Percentiles rank a stretch among this genome's conserved stretches.
phyloP scores from a whole-genome alignment of 1,140 invertebrate species.

The Galendromus occidentalis region DNA sequence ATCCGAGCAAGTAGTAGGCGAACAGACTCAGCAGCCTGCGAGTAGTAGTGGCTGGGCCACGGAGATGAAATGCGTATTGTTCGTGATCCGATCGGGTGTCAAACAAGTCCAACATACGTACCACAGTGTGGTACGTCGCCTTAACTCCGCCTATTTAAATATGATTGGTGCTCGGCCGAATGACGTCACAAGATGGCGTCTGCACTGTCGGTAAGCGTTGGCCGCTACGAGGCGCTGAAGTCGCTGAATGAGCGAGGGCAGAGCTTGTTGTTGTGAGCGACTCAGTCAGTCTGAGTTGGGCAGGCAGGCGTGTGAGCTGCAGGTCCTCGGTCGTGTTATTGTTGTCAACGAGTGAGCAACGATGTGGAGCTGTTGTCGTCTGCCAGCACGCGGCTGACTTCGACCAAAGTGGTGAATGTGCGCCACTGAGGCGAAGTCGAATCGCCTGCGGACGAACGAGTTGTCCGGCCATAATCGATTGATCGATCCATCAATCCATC shows the following conservation, averaged over 20 bases:
- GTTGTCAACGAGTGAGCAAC: background rate
- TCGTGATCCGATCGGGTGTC: background rate
- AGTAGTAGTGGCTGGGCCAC: too few species aligned
- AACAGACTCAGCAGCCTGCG: too few species aligned
- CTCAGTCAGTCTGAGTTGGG: background rate
- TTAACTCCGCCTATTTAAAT: slow-evolving; percentile 12
- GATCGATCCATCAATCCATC: too few species aligned
- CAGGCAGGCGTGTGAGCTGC: slow-evolving; percentile 8
- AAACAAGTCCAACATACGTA: background rate
- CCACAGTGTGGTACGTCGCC: slow-evolving; percentile 8
- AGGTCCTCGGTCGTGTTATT: background rate
- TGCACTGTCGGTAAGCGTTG: background rate
- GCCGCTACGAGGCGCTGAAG: background rate
- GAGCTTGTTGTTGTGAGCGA: background rate
- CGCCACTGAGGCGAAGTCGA: background rate
- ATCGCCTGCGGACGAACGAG: too few species aligned
- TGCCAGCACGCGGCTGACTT: slow-evolving; percentile 11
- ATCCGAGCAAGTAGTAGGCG: too few species aligned
- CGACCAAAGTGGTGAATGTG: slow-evolving; percentile 10
- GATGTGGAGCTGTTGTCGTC: slow-evolving; percentile 1
- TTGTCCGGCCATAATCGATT: too few species aligned
- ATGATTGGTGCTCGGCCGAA: slow-evolving; percentile 4
- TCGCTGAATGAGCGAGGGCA: slow-evolving; percentile 5
- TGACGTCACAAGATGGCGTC: slow-evolving; percentile 11
- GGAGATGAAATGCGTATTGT: too few species aligned